Conservation (phyloP, 1,140 invertebrate genomes). For the Drosophila ogumai region DNA sequence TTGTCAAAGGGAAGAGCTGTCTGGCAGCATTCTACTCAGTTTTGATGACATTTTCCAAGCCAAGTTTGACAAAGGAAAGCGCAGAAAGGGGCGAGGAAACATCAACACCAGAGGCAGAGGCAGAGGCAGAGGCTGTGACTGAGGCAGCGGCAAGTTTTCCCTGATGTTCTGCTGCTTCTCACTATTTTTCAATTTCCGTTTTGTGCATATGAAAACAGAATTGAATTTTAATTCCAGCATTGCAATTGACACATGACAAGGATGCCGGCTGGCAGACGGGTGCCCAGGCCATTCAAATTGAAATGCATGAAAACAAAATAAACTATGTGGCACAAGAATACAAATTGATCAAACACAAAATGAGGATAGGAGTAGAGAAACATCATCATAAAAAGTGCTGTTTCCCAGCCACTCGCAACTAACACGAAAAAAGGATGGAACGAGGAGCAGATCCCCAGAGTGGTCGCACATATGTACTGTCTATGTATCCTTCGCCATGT, state of each 20-base stretch:
- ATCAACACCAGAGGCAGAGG: conserved; percentile 18
- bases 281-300: conserved; percentile 56
- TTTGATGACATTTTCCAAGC: conserved; percentile 33
- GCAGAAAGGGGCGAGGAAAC: background rate
- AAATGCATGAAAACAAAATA: conserved; percentile 78
- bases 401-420: conserved; percentile 64
- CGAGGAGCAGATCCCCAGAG: conserved; percentile 52
- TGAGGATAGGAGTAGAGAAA: conserved; percentile 26
- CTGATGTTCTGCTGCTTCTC: conserved; percentile 12
- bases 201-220: conserved; percentile 72
- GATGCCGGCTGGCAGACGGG: conserved; percentile 19
- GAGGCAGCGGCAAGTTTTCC: conserved; percentile 29
- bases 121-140: background rate
- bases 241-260: conserved; percentile 80
- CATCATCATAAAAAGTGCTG: conserved; percentile 72
- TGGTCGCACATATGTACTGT: conserved; percentile 4
- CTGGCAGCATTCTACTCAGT: conserved; percentile 31
- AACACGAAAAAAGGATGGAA: conserved; percentile 44
- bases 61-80: conserved; percentile 9
- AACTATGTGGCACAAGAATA: conserved; percentile 74
- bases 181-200: conserved; percentile 73
- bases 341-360: conserved; percentile 79
- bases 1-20: conserved; percentile 44
- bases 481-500: conserved; percentile 50
- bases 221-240: conserved; percentile 76